Evolutionary conservation across 2,797 vertebrate genomes (phyloP).

Genomic region (Pseudochromis fuscus): DNA sequence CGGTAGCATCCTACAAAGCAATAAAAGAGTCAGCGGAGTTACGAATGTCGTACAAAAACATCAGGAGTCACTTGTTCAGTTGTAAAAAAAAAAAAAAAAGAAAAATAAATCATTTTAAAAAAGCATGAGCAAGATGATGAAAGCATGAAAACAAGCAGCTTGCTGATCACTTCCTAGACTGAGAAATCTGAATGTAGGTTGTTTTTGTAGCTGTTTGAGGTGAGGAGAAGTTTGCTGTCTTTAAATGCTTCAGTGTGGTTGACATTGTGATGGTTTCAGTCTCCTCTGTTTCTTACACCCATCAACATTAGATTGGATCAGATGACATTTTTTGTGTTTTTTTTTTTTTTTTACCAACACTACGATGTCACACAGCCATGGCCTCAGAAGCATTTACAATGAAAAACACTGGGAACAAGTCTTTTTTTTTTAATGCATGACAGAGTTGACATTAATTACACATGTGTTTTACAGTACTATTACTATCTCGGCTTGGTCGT

Average conservation of each 20-base stretch:
- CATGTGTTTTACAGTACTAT: conserved; percentile 64
- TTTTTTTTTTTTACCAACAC: too few relatives aligned
- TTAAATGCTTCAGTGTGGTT: conserved; percentile 29
- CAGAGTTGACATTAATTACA: conserved; percentile 69
- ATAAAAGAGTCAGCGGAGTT: conserved; percentile 20
- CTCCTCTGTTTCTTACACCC: conserved; percentile 6
- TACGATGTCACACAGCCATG: conserved; percentile 50
- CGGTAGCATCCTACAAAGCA: conserved; percentile 18
- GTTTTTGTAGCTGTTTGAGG: conserved; percentile 10
- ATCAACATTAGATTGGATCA: conserved; percentile 26
- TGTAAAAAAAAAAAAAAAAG: conserved; percentile 27
- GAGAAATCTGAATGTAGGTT: conserved; percentile 22
- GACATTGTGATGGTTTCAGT: conserved; percentile 8
- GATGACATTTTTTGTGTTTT: too few relatives aligned
- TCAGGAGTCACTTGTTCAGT: conserved; percentile 27
- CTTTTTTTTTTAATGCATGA: conserved; percentile 70
- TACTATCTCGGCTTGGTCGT: conserved; percentile 47
- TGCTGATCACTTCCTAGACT: background rate
- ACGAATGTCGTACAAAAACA: conserved; percentile 49
- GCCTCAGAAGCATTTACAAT: conserved; percentile 69
- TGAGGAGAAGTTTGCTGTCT: background rate
- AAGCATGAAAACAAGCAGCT: conserved; percentile 42
- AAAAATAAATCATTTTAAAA: background rate
- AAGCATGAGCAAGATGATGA: conserved; percentile 5
- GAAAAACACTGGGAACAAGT: conserved; percentile 64